Evolutionary conservation across 2,888 invertebrate genomes (phyloP).

Genomic region (Ceratothoa steindachneri): DNA sequence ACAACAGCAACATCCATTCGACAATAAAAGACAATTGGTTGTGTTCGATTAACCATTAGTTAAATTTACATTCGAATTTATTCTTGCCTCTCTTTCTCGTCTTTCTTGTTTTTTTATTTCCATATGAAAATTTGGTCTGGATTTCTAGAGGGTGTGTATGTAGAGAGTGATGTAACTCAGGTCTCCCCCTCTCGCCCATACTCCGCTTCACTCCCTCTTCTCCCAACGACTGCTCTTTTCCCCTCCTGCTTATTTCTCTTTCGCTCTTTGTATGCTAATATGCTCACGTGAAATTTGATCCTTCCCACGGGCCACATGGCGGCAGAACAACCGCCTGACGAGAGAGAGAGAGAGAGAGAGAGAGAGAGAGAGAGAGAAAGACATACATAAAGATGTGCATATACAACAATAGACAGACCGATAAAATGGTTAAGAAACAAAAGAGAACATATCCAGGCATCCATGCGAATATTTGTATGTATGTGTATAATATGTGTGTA

Average conservation of each 20-base stretch:
- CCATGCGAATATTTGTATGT: neutral
- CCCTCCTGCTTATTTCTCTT: neutral
- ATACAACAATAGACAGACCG: neutral
- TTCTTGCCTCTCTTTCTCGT: too few species aligned
- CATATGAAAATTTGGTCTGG: too few species aligned
- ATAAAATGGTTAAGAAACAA: neutral
- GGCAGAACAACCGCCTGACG: neutral
- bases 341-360: neutral
- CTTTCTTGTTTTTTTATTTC: too few species aligned
- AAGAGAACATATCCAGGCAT: neutral
- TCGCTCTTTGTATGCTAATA: constrained; percentile 10
- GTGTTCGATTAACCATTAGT: too few species aligned
- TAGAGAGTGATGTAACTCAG: too few species aligned
- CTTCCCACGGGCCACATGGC: constrained; percentile 12
- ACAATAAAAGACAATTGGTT: too few species aligned
- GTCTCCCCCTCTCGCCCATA: neutral
- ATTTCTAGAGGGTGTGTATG: neutral
- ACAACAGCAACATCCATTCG: too few species aligned
- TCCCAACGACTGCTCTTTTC: neutral
- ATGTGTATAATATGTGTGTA: neutral
- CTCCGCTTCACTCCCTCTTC: neutral
- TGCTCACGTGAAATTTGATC: neutral
- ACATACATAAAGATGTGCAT: neutral
- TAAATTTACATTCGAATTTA: too few species aligned
- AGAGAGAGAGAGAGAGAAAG: neutral